These are phyloP conservation scores for Plusia festucae DNA, from an alignment of 2,888 invertebrate species.

Conservation along the genomic window DNA sequence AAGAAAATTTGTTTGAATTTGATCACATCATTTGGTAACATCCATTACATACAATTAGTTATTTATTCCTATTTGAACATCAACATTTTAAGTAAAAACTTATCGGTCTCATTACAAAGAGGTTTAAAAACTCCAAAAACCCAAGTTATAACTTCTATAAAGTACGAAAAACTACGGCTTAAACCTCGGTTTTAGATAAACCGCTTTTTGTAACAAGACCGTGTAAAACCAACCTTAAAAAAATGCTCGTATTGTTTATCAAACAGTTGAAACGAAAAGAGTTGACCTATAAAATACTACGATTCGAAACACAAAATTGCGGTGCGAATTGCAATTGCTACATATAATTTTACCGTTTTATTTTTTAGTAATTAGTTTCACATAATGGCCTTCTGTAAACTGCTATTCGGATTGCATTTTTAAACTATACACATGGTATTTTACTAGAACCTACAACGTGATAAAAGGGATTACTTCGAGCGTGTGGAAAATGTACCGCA, in stretches of 20 bases:
- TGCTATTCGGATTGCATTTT: background rate
- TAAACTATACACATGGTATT: background rate
- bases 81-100: too few species aligned
- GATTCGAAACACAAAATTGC: conserved; percentile 1
- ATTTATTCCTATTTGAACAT: too few species aligned
- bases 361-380: conserved; percentile 3
- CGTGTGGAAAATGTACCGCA: background rate
- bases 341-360: background rate
- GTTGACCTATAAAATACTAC: background rate
- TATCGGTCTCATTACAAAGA: too few species aligned
- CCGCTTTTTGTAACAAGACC: too few species aligned
- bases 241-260: background rate
- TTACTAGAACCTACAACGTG: background rate
- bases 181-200: too few species aligned
- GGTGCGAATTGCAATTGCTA: background rate
- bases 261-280: background rate
- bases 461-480: background rate
- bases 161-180: too few species aligned
- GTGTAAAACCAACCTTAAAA: too few species aligned
- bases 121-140: too few species aligned
- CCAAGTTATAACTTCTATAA: too few species aligned
- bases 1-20: too few species aligned
- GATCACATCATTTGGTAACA: too few species aligned
- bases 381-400: conserved; percentile 3
- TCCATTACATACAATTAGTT: too few species aligned